phyloP scores from a whole-genome alignment of 2,113 vertebrate species.

The Gymnobelideus leadbeateri region DNA sequence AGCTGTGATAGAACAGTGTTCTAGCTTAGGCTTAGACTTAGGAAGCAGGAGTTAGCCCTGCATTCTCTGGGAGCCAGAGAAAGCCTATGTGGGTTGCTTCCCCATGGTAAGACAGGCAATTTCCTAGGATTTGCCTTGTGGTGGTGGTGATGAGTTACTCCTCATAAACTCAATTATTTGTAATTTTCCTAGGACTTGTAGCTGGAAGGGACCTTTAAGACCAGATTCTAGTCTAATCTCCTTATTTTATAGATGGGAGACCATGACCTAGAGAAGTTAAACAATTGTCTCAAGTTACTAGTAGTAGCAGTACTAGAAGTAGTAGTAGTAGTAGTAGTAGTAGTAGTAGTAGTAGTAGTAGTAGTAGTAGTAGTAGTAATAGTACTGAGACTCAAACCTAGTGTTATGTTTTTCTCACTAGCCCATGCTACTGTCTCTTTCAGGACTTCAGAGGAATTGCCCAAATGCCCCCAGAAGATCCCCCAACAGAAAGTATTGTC shows the following conservation, averaged over 20 bases:
- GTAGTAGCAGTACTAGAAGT: neutral
- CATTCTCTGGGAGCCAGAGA: neutral
- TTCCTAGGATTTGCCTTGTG: neutral
- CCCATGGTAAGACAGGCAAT: neutral
- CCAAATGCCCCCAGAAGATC: neutral
- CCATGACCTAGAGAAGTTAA: neutral
- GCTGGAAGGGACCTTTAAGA: neutral
- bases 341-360: neutral
- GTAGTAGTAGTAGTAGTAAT: neutral
- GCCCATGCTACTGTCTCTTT: neutral
- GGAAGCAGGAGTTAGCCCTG: neutral
- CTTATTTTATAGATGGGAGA: neutral
- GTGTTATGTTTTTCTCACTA: neutral
- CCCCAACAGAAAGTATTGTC: neutral
- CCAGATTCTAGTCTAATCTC: neutral
- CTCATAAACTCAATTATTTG: neutral
- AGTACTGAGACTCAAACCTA: neutral
- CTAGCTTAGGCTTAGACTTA: neutral
- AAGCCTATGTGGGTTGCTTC: neutral
- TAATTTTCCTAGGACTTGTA: neutral
- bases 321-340: neutral
- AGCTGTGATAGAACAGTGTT: neutral
- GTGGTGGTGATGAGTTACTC: neutral
- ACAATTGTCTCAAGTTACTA: neutral
- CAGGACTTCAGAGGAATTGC: neutral